Percentiles rank a stretch among this genome's conserved stretches.
phyloP scores from a whole-genome alignment of 30 jellyfish, hydroid and myxozoan genomes.

The Hydractinia symbiolongicarpus region DNA sequence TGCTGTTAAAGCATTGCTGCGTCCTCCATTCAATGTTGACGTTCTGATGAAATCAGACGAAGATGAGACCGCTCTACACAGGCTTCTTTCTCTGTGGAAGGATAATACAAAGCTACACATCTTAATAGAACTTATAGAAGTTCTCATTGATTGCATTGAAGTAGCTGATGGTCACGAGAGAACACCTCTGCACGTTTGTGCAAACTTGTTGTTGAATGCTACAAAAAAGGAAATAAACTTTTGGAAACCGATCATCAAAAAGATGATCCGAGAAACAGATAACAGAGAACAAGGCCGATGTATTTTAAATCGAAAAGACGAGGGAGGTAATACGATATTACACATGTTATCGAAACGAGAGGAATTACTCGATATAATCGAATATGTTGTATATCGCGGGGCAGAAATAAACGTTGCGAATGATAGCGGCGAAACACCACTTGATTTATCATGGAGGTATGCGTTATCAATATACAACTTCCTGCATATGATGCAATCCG shows the following conservation, averaged over 20 bases:
- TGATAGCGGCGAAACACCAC: constrained; percentile 9
- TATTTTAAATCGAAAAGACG: constrained; percentile 35
- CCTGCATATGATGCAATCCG: background rate
- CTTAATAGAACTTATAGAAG: background rate
- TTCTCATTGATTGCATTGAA: constrained; percentile 48
- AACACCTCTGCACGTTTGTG: constrained; percentile 86
- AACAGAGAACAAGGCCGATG: background rate
- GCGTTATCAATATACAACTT: constrained; percentile 5
- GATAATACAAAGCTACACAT: background rate
- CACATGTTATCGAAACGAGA: constrained; percentile 21
- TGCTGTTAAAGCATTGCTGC: constrained; percentile 41
- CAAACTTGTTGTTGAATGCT: constrained; percentile 29
- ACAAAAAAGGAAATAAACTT: background rate
- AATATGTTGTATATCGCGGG: background rate
- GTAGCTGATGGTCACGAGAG: constrained; percentile 48
- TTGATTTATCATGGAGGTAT: constrained; percentile 16
- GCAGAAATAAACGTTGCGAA: background rate
- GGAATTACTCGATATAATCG: background rate
- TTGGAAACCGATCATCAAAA: constrained; percentile 20
- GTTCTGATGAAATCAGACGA: constrained; percentile 38
- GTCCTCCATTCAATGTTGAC: constrained; percentile 27
- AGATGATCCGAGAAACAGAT: constrained; percentile 31
- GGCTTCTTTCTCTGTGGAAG: background rate
- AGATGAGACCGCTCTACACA: constrained; percentile 65
- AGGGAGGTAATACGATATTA: constrained; percentile 20